Evolutionary conservation across 1,140 invertebrate genomes (phyloP), one percentile per base, ranked within the genome.

Genomic region (Coelopa frigida): DNA sequence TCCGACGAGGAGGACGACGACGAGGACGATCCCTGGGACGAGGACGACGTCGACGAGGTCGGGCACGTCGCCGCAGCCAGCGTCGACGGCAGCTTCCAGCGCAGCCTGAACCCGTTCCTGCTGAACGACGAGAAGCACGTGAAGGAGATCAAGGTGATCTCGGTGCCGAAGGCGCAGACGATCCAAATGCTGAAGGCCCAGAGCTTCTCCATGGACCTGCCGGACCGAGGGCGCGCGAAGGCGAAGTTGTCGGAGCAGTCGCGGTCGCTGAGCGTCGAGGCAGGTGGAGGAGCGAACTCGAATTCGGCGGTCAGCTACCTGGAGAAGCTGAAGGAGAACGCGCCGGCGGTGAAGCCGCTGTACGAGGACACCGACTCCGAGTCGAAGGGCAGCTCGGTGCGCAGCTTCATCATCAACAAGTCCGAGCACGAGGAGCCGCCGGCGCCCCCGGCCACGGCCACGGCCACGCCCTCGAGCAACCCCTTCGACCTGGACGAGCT

Each of bases 321-420:
- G 40, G 58, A 60, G 33, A 61, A 59, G 44, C 43, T 61, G 3
- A 66, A 66, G 24, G 58, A 61, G 1, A 51, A 33, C 17, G 38
- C 44, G 1, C 38, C 32, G 2, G 12, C 42, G 1, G 50, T 59
- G 4, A 56, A 57, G 43, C 52, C 57, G 0, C 47, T 63, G 12
- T 62, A 68, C 36, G 65, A 68, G 14, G 61, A 68, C 42, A 68
- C 64, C 6, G 64, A 75, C 42, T 73, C 73, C 0, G 75, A 72
- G 12, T 79, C 75, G 0, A 77, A 78, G 11, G 75, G 76, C 23
- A 76, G 78, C 24, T 74, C 65, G 3, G 58, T 68, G 21, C 56
- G 58, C 20, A 67, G 64, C 17, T 61, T 67, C 48, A 56, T 68
- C 6, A 50, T 61, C 3, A 65, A 65, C 23, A 66, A 65, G 17